Conservation (phyloP, 2,113 vertebrate species). For the Protomyctophum bolini region DNA sequence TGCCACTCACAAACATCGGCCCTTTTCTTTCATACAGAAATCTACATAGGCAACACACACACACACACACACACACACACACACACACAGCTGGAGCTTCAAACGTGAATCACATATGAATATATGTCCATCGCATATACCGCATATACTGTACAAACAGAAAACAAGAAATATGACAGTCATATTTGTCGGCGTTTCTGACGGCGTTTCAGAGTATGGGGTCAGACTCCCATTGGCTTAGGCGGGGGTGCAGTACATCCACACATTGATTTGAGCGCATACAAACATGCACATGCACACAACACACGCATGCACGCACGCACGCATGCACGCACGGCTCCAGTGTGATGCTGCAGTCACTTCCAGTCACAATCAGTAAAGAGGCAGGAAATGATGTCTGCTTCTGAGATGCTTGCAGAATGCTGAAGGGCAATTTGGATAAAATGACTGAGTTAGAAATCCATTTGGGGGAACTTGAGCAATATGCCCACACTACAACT, state of each 20-base stretch:
- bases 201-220: too few relatives aligned
- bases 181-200: too few relatives aligned
- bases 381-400: slow-evolving; percentile 50
- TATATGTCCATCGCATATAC: not conserved
- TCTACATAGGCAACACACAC: not conserved
- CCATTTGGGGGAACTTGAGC: slow-evolving; percentile 45
- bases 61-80: not conserved
- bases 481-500: slow-evolving; percentile 3
- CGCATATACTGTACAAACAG: not conserved
- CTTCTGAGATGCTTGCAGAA: slow-evolving; percentile 46
- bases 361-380: slow-evolving; percentile 32
- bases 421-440: slow-evolving; percentile 54
- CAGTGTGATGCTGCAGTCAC: slow-evolving; percentile 18
- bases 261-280: too few relatives aligned
- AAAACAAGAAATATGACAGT: too few relatives aligned
- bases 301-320: not conserved
- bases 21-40: not conserved
- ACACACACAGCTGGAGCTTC: too few relatives aligned
- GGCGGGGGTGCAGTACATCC: too few relatives aligned
- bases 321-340: not conserved
- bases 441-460: slow-evolving; percentile 52
- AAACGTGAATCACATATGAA: not conserved
- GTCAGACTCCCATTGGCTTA: too few relatives aligned
- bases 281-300: not conserved
- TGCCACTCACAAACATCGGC: not conserved